Base-by-base conservation (phyloP, 2,797 vertebrate species). In the Clarias platycephalus region DNA sequence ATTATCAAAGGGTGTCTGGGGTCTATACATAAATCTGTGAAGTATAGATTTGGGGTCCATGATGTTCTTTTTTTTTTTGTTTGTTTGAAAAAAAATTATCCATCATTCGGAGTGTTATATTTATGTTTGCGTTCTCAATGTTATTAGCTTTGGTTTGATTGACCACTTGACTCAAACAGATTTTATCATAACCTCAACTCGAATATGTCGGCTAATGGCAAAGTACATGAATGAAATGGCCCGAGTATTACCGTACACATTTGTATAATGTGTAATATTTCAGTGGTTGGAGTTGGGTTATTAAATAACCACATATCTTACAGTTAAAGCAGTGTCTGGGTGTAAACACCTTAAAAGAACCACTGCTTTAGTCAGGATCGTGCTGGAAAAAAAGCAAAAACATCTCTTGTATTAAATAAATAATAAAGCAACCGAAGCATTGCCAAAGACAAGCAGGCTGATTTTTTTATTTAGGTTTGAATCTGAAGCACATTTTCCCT, bases 381-480 rank as follows among this genome's bases (percentile, higher is more conserved):
- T 71, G 12, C 22, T 15, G 40, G 7, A 40, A 24, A n/a, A 72
- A 6, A 71, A n/a, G n/a, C 1, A 5, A 37, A 24, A 63, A 31
- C 26, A 60, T 58, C 2, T 40, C 3, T 63, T 5, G 5, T 71
- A 28, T 28, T n/a, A 58, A 80, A 34, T 37, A 15, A 78, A 58
- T 79, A 68, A 84, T 80, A 74, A 37, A 58, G 34, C 4, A 64
- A 84, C 7, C 6, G 44, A 80, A 80, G 68, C 44, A 13, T 64
- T 37, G 58, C 26, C 67, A 66, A 74, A 64, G 83, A 64, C 37
- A 15, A 60, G 13, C 34, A 62, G 66, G 16, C 37, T 70, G 70
- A 72, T 49, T 34, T 40, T 79, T 57, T 79, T 49, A 16, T 37
- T 79, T 57, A 9, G 76, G n/a, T 80, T 53, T 64, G 49, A 26